phyloP scores from a whole-genome alignment of 1,140 invertebrate genomes.

The Halyomorpha halys region DNA sequence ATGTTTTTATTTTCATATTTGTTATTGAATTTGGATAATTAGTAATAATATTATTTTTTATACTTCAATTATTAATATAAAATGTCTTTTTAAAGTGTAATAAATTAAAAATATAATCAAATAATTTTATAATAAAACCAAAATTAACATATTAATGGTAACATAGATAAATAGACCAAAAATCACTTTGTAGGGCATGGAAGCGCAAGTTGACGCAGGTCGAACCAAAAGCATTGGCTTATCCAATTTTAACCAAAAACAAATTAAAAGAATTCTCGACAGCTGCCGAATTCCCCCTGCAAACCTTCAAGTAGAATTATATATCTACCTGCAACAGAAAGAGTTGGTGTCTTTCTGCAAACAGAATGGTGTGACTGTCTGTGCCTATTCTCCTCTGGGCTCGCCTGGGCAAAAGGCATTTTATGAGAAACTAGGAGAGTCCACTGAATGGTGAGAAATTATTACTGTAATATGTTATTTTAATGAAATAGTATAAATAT shows the following conservation, averaged over 20 bases:
- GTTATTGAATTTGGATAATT: too few species aligned
- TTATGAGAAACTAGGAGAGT: neutral
- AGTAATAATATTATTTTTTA: too few species aligned
- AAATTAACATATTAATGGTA: too few species aligned
- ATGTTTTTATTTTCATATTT: too few species aligned
- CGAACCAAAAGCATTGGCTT: slow-evolving; percentile 34
- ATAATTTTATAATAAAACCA: too few species aligned
- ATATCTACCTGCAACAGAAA: slow-evolving; percentile 75
- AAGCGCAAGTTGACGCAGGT: slow-evolving; percentile 32
- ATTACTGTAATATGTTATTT: too few species aligned
- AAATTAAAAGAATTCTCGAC: slow-evolving; percentile 33
- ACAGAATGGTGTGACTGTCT: slow-evolving; percentile 57
- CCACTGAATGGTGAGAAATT: slow-evolving; percentile 2
- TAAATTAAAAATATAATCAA: too few species aligned
- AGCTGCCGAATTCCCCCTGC: slow-evolving; percentile 30
- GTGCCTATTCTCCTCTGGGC: slow-evolving; percentile 74
- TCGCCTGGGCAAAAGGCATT: slow-evolving; percentile 39
- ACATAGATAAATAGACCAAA: too few species aligned
- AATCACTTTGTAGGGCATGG: neutral
- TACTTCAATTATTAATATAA: too few species aligned
- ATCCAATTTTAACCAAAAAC: slow-evolving; percentile 36
- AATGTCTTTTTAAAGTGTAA: too few species aligned
- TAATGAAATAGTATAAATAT: too few species aligned
- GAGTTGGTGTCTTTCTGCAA: slow-evolving; percentile 62
- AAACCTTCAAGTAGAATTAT: slow-evolving; percentile 60